Base-by-base conservation (phyloP, 2,113 vertebrate genomes). In the Paramormyrops kingsleyae region DNA sequence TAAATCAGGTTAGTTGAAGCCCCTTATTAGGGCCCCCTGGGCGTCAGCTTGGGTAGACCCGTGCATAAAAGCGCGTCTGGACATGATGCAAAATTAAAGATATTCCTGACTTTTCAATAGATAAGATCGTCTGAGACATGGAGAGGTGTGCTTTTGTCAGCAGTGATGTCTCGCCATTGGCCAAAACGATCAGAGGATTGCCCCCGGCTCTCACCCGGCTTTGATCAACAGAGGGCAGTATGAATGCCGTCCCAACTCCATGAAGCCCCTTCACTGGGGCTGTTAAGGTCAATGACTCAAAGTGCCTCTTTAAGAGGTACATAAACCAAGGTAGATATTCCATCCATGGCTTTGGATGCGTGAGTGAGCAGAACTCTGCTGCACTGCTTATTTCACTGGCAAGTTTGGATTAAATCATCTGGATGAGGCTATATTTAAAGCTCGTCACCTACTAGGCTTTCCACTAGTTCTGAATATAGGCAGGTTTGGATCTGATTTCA, bases 161-260 rank as follows among this genome's bases (percentile, higher is more conserved):
- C 46, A 50, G 46, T 39, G 47, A 42, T 7, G 15, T 35, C n/a
- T 35, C 19, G 7, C 80, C 35, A 24, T n/a, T 21, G 46, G 74
- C 31, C 7, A 4, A 13, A 24, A 49, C 1, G 17, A 19, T 62
- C 27, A 10, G 39, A 49, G 49, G 15, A 21, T 42, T 44, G 42
- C 6, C 1, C 46, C 87, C 59, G 0, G 31, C 46, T 31, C 31
- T 70, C 27, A 0, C 10, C 44, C 1, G 31, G 15, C 47, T 59
- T 47, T 62, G 52, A 44, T 89, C 89, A 89, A 10, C 44, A 85
- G 52, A 84, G 80, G 52, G 52, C 39, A 83, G 74, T n/a, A 13
- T 42, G 44, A 89, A 89, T 83, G 77, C 83, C 35, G 1, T 35
- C n/a, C 70, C 1, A 31, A 5, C 31, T 77, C 7, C 62, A 21